phyloP scores from a whole-genome alignment of 2,797 vertebrate species.

The Ispidina picta region DNA sequence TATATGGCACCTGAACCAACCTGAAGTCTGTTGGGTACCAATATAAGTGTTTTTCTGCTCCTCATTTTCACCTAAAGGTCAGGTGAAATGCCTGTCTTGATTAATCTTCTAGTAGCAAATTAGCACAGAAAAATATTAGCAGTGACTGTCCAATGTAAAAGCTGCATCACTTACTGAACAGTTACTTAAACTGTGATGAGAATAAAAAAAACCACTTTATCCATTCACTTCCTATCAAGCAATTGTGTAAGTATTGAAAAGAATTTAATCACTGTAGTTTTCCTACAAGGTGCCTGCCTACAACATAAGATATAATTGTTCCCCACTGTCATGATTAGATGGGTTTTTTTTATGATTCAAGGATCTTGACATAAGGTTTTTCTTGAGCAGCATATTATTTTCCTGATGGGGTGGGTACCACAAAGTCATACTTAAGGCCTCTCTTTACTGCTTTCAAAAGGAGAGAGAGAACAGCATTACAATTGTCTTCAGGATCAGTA shows the following conservation, averaged over 20 bases:
- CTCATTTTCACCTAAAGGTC: neutral
- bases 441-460: neutral
- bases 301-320: neutral
- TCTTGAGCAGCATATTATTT: neutral
- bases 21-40: neutral
- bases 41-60: neutral
- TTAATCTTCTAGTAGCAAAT: neutral
- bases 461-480: neutral
- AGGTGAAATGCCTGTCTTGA: neutral
- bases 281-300: neutral
- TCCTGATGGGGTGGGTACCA: neutral
- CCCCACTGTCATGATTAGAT: neutral
- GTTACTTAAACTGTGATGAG: neutral
- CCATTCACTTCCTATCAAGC: neutral
- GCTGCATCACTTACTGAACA: neutral
- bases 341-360: neutral
- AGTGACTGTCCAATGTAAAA: neutral
- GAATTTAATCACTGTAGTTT: neutral
- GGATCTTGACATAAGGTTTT: neutral
- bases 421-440: neutral
- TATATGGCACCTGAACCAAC: neutral
- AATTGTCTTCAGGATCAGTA: neutral
- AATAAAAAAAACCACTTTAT: neutral
- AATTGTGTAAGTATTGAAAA: neutral
- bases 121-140: neutral